A percentile compares a stretch with the other conserved stretches of the same genome.
These are phyloP conservation scores for Novumbra hubbsi DNA, from an alignment of 2,797 vertebrate genomes.

Conservation along the genomic window DNA sequence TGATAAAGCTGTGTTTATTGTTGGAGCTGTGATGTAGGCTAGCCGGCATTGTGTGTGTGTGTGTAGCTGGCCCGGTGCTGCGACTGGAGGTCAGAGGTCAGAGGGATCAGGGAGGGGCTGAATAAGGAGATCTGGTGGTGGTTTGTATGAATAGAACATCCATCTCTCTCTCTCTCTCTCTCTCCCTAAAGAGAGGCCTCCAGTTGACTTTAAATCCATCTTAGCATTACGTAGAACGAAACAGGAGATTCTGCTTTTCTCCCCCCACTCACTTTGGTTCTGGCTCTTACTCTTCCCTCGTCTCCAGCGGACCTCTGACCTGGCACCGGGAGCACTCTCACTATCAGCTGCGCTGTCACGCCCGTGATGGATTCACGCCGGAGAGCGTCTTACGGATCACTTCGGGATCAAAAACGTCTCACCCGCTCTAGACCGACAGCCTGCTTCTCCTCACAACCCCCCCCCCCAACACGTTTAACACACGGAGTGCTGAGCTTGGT, in stretches of 20 bases:
- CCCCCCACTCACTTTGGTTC: no score
- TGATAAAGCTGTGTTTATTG: constrained; percentile 70
- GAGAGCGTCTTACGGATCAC: constrained; percentile 40
- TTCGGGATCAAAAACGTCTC: constrained; percentile 5
- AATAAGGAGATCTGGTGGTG: constrained; percentile 49
- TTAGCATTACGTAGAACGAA: no score
- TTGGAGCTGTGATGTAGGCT: constrained; percentile 49
- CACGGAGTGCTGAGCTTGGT: not conserved
- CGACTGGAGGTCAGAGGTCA: constrained; percentile 54
- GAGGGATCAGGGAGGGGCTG: constrained; percentile 56
- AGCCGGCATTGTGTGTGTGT: constrained; percentile 38
- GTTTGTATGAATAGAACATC: constrained; percentile 60
- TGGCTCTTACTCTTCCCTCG: not conserved
- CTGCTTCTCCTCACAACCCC: not conserved
- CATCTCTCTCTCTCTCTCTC: constrained; percentile 51
- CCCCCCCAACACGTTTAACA: not conserved
- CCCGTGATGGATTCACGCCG: constrained; percentile 31
- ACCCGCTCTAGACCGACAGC: not conserved
- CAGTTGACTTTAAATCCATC: no score
- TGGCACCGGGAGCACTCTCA: constrained; percentile 52
- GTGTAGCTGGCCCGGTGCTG: constrained; percentile 25
- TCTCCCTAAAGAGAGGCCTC: constrained; percentile 1
- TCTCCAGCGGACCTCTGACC: constrained; percentile 55
- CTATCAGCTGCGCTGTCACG: constrained; percentile 64
- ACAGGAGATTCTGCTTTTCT: no score